Conservation (phyloP, 2,797 vertebrate species). For the Scleropages formosus region DNA sequence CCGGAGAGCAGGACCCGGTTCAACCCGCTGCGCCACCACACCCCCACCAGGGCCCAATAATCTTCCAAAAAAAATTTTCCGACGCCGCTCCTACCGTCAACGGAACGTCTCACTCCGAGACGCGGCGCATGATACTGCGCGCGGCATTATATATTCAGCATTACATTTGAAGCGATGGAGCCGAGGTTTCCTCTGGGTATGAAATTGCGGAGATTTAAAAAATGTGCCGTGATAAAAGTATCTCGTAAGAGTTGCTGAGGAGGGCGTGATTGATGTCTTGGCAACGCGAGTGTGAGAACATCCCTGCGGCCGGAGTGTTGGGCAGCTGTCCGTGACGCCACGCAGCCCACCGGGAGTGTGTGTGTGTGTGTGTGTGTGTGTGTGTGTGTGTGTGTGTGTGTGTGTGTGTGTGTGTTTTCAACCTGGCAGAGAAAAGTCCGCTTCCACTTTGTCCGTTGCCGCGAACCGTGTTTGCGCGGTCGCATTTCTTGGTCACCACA, state of each 20-base stretch:
- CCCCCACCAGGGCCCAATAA: constrained; percentile 6
- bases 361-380: constrained; percentile 31
- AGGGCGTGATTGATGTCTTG: neutral
- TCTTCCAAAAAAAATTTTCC: constrained; percentile 1
- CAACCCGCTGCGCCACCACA: too few relatives aligned
- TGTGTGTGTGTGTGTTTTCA: constrained; percentile 31
- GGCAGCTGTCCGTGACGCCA: neutral
- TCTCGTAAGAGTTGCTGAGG: neutral
- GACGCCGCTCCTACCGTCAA: neutral
- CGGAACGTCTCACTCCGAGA: neutral
- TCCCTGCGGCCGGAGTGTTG: neutral
- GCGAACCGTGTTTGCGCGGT: neutral
- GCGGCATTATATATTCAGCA: neutral
- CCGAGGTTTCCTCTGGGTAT: neutral
- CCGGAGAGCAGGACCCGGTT: too few relatives aligned
- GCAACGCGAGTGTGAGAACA: neutral
- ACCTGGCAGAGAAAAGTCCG: neutral
- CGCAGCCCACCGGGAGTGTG: neutral
- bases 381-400: constrained; percentile 32
- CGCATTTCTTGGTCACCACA: constrained; percentile 2
- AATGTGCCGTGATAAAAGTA: constrained; percentile 7
- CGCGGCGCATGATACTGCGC: neutral
- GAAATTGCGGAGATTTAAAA: constrained; percentile 13
- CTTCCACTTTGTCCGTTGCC: neutral
- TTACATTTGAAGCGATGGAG: constrained; percentile 9